A percentile compares a stretch with the other conserved stretches of the same genome.
phyloP scores from a whole-genome alignment of 2,113 vertebrate species.

The Stegostoma tigrinum region DNA sequence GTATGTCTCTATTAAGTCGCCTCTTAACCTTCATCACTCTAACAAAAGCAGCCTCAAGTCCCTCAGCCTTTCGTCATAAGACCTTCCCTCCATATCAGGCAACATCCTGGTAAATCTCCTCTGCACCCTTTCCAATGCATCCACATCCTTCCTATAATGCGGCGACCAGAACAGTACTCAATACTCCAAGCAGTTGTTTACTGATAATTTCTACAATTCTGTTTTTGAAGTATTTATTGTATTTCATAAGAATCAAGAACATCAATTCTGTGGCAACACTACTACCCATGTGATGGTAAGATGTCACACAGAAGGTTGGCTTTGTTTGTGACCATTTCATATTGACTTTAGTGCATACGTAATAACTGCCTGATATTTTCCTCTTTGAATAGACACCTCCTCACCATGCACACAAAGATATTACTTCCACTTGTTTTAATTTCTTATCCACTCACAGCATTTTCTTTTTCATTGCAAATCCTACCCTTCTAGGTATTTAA shows the following conservation, averaged over 20 bases:
- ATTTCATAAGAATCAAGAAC: not conserved
- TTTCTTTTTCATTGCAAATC: not conserved
- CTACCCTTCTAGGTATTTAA: not conserved
- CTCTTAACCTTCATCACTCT: no score
- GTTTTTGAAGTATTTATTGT: not conserved
- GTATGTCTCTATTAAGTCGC: no score
- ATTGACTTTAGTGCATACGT: not conserved
- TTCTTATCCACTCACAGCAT: not conserved
- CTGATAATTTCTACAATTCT: not conserved
- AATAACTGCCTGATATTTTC: not conserved
- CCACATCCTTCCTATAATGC: no score
- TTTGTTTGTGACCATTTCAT: not conserved
- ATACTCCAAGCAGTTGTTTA: not conserved
- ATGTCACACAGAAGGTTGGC: not conserved
- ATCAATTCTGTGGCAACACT: not conserved
- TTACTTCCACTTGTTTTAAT: not conserved
- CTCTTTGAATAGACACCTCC: not conserved
- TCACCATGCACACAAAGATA: not conserved
- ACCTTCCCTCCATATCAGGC: no score
- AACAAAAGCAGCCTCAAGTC: no score
- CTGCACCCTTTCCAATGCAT: no score
- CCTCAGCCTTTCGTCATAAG: no score
- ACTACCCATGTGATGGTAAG: not conserved
- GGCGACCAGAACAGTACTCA: no score
- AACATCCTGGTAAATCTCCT: no score